Conservation (phyloP, 2,888 invertebrate genomes). For the Drosophila fungiperda region DNA sequence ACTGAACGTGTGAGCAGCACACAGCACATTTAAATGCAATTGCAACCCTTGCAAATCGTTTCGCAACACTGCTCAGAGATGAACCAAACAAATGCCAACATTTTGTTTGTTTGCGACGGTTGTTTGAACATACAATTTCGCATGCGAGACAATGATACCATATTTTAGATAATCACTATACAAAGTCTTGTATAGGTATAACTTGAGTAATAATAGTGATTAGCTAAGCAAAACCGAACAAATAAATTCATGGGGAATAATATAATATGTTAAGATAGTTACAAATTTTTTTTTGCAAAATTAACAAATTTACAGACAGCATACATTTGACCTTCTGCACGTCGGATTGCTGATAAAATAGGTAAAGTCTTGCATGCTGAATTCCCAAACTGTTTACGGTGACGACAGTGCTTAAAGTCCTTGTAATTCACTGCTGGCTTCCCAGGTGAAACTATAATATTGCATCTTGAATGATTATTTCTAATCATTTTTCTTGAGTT, state of each 20-base stretch:
- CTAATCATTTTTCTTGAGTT: neutral
- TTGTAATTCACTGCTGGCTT: conserved; percentile 87
- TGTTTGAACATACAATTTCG: neutral
- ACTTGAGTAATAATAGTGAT: neutral
- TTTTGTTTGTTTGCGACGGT: neutral
- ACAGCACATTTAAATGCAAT: conserved; percentile 4
- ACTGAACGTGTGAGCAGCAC: conserved; percentile 12
- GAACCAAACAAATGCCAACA: neutral
- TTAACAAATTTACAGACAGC: conserved; percentile 9
- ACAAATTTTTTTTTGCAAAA: conserved; percentile 4
- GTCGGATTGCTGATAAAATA: conserved; percentile 85
- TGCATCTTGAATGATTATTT: neutral
- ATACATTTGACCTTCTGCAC: conserved; percentile 53
- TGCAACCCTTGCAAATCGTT: conserved; percentile 5
- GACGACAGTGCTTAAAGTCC: conserved; percentile 92
- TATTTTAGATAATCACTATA: neutral
- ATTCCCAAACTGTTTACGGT: conserved; percentile 90
- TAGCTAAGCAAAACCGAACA: neutral
- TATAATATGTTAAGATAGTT: neutral
- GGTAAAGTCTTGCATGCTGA: conserved; percentile 89
- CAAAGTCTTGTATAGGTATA: neutral
- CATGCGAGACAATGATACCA: neutral
- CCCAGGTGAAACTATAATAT: conserved; percentile 15
- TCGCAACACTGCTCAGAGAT: conserved; percentile 34
- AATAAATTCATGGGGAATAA: neutral